Conservation (phyloP, 1,140 invertebrate genomes). For the Drosophila pallidifrons region DNA sequence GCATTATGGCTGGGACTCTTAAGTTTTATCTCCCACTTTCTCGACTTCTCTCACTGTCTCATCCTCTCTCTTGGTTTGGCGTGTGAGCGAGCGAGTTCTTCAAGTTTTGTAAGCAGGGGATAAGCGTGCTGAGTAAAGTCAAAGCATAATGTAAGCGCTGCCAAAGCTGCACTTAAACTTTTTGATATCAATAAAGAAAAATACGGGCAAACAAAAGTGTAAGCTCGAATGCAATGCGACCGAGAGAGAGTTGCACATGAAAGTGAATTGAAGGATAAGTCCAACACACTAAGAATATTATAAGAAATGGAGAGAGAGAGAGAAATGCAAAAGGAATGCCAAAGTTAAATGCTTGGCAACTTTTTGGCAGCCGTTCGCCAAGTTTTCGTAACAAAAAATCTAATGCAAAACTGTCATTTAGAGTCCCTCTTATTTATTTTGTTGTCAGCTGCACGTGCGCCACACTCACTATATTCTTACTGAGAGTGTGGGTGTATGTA, state of each 20-base stretch:
- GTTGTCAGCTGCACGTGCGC: conserved; percentile 76
- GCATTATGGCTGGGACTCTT: conserved; percentile 18
- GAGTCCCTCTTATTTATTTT: conserved; percentile 76
- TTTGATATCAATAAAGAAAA: conserved; percentile 75
- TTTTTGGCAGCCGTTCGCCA: conserved; percentile 39
- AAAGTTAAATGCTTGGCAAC: conserved; percentile 41
- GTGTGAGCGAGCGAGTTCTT: conserved; percentile 25
- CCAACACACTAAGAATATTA: conserved; percentile 6
- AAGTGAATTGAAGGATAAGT: conserved; percentile 53
- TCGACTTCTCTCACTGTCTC: neutral
- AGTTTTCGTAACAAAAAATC: conserved; percentile 60
- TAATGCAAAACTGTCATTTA: conserved; percentile 83
- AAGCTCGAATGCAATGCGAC: conserved; percentile 45
- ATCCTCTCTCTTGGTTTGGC: conserved; percentile 11
- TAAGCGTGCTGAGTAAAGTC: conserved; percentile 68
- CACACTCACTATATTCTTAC: conserved; percentile 5
- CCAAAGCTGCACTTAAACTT: conserved; percentile 82
- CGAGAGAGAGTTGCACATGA: conserved; percentile 50
- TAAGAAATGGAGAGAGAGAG: too few relatives aligned
- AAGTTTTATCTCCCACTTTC: conserved; percentile 24
- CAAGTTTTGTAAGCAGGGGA: conserved; percentile 71
- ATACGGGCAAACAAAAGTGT: conserved; percentile 28
- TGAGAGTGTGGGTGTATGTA: neutral
- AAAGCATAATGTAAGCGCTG: conserved; percentile 78
- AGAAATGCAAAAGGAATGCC: conserved; percentile 24